Evolutionary conservation across 2,113 vertebrate species (phyloP), one percentile per base, ranked within the genome.

Genomic region (Osmerus mordax): DNA sequence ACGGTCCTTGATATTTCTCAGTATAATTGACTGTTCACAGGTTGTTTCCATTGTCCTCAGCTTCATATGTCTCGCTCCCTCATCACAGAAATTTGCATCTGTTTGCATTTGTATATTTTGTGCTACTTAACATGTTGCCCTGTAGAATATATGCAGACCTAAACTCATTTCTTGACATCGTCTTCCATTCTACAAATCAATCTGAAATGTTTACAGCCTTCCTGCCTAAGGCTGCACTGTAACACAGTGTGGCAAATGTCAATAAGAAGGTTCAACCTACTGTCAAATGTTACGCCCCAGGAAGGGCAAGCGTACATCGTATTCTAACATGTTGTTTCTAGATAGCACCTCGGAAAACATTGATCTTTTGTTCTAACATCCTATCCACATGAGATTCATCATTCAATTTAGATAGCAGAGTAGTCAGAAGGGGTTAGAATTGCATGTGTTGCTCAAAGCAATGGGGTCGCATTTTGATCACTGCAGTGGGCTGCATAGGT

Each of bases 231-330:
- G 78, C 32, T 36, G 18, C 54, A 4, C 65, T 1, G 11, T 70
- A 60, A 41, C 77, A 13, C 65, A 8, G 47, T 54, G 32, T 72
- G 73, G 62, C 73, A 74, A 78, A 84, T 79, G 72, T 79, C 12
- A 77, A 78, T 71, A 73, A 73, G 71, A 78, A 80, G 76, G 52
- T 74, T 85, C 84, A 82, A 63, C 66, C 72, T 75, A 64, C 36
- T 60, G 32, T 79, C 61, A 70, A 70, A 74, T 61, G 69, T 54
- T 55, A 29, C 25, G 8, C 70, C 67, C 67, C 65, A 72, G 69
- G 6, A 32, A 63, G 16, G 14, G 23, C 61, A 63, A 25, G 23
- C 61, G 16, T 29, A 32, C 15, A 29, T 28, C 29, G 9, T 32
- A 56, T 56, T 18, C 54, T n/a, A 36, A 55, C 28, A 28, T 15